Conservation (phyloP, 2,888 invertebrate genomes). For the Drosophila cognata region DNA sequence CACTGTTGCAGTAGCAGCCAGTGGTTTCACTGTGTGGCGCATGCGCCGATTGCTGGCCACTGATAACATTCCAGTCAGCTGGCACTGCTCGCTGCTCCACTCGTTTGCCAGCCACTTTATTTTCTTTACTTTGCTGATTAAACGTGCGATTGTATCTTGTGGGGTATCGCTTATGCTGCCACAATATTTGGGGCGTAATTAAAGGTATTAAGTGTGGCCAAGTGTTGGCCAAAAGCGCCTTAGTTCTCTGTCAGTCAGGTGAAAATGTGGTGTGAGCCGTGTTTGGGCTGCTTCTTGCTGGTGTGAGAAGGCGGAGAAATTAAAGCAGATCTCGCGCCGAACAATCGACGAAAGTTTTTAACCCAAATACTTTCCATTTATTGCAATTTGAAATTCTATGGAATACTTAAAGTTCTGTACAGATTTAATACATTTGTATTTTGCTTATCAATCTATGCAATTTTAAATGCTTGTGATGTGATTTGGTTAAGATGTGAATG, state of each 20-base stretch:
- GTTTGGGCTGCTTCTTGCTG: constrained; percentile 20
- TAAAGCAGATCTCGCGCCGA: constrained; percentile 1
- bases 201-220: constrained; percentile 70
- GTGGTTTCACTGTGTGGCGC: constrained; percentile 36
- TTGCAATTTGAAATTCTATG: neutral
- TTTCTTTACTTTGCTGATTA: constrained; percentile 75
- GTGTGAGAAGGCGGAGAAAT: constrained; percentile 50
- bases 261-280: constrained; percentile 37
- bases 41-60: constrained; percentile 57
- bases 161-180: constrained; percentile 46
- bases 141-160: constrained; percentile 65
- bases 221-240: constrained; percentile 44
- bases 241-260: constrained; percentile 19
- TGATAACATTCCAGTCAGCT: constrained; percentile 70
- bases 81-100: constrained; percentile 6
- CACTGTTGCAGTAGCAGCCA: constrained; percentile 1
- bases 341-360: constrained; percentile 17
- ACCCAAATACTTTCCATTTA: neutral
- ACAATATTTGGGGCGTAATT: constrained; percentile 76
- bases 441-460: neutral
- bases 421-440: neutral
- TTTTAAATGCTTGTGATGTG: neutral
- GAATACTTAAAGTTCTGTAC: neutral
- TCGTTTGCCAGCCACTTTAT: constrained; percentile 29
- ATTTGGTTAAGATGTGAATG: neutral